Evolutionary conservation across 1,140 invertebrate genomes (phyloP), one percentile per base, ranked within the genome.

Genomic region (Drosophila sechellia): DNA sequence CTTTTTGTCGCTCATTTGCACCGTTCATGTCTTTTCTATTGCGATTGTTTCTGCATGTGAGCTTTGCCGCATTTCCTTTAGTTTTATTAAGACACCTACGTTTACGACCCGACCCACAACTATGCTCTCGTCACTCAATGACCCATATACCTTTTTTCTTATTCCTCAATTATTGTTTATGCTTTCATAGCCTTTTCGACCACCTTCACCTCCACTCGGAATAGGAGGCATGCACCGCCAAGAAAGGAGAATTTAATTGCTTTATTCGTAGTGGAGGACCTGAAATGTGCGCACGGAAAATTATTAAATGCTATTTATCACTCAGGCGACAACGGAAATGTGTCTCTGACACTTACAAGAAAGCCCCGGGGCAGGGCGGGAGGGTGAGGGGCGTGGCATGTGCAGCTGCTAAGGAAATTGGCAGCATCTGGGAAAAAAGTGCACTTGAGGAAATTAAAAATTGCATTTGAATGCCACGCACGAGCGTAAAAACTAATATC

Each of bases 401-500:
- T 83, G 76, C 65, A 66, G 71, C 43, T 65, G 59, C 71, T 64
- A 46, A 81, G 81, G 81, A 85, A 85, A 85, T 85, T 85, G 81
- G 48, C 63, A 78, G 74, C 74, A 78, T 69, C 69, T 77, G 56
- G 77, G 22, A 55, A 45, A 73, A 68, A 68, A 85, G 43, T 87
- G 71, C 79, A 89, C 65, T 79, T 49, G 66, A 83, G 83, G 79
- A 87, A 87, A 87, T 87, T 76, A 87, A 83, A 87, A 89, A 22
- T 77, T 83, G 75, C 63, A 86, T 86, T 86, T 58, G 75, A 89
- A 83, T 87, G 83, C 83, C 64, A 58, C 70, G 83, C 83, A 86
- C 84, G 83, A 77, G 75, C 71, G 76, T 79, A 79, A 83, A 89
- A 87, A 76, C 77, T 86, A 87, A 87, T 87, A 87, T 87, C 83